Evolutionary conservation across 2,797 vertebrate species (phyloP).

Genomic region (Lophius americanus): DNA sequence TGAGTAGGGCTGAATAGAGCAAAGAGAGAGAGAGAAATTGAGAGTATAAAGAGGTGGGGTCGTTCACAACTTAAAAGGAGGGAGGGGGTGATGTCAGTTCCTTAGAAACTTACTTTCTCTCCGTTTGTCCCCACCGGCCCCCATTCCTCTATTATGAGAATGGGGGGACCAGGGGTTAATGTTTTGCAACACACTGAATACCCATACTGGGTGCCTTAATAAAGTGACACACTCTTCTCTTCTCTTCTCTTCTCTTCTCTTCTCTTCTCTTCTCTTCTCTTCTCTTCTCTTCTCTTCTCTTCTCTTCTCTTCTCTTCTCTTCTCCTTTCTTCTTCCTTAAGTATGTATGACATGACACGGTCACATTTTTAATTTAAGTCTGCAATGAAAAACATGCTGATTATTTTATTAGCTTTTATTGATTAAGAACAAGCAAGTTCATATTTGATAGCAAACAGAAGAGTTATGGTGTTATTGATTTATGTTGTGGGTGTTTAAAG

Average conservation of each 20-base stretch:
- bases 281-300: neutral
- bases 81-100: slow-evolving; percentile 84
- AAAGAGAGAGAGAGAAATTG: slow-evolving; percentile 72
- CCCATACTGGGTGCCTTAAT: slow-evolving; percentile 68
- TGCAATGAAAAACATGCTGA: too few relatives aligned
- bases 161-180: slow-evolving; percentile 85
- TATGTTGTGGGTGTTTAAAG: too few relatives aligned
- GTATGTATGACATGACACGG: too few relatives aligned
- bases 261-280: neutral
- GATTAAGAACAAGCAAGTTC: too few relatives aligned
- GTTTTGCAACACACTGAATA: slow-evolving; percentile 85
- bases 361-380: too few relatives aligned
- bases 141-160: slow-evolving; percentile 68
- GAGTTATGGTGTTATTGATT: too few relatives aligned
- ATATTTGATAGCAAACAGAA: too few relatives aligned
- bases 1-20: slow-evolving; percentile 75
- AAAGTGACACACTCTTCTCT: slow-evolving; percentile 64
- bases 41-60: slow-evolving; percentile 67
- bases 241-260: slow-evolving; percentile 25
- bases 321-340: too few relatives aligned
- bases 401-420: too few relatives aligned
- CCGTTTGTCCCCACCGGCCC: slow-evolving; percentile 50
- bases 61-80: slow-evolving; percentile 63
- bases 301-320: slow-evolving; percentile 1
- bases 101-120: slow-evolving; percentile 77